Conservation (phyloP, 2,888 invertebrate genomes). For the Altica lythri region DNA sequence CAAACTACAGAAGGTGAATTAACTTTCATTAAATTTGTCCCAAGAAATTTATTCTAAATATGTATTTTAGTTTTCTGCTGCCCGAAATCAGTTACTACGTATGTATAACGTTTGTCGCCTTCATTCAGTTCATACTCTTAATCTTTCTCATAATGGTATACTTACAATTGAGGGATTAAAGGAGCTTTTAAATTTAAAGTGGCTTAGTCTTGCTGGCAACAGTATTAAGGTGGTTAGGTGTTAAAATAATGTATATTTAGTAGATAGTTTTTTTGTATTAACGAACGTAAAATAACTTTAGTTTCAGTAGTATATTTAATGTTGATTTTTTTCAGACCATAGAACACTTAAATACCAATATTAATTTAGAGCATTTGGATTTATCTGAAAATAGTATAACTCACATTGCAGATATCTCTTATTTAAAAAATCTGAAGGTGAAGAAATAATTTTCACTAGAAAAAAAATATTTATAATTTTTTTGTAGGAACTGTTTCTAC, state of each 20-base stretch:
- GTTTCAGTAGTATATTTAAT: no score
- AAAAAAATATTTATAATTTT: constrained; percentile 4
- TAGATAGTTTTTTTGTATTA: no score
- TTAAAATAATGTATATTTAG: no score
- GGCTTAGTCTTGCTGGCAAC: constrained; percentile 84
- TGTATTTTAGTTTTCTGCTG: constrained; percentile 75
- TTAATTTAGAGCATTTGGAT: constrained; percentile 81
- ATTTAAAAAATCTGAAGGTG: constrained; percentile 82
- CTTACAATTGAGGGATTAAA: constrained; percentile 88
- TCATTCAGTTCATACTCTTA: constrained; percentile 77
- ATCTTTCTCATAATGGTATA: constrained; percentile 86
- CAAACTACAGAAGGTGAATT: constrained; percentile 73
- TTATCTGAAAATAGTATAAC: constrained; percentile 88
- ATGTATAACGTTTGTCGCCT: constrained; percentile 87
- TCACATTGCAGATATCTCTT: constrained; percentile 82
- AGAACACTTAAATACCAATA: constrained; percentile 83
- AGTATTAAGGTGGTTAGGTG: constrained; percentile 85
- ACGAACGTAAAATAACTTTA: no score
- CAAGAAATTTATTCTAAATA: constrained; percentile 10
- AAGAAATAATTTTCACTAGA: neutral
- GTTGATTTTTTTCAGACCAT: constrained; percentile 66
- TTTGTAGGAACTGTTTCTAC: constrained; percentile 78
- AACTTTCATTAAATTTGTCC: constrained; percentile 12
- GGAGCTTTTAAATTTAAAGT: constrained; percentile 78
- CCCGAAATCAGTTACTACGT: constrained; percentile 81